Percentiles rank a stretch among this genome's conserved stretches.
These are phyloP conservation scores for Cyphomyrus discorhynchus DNA, from an alignment of 2,113 vertebrate species.

Conservation along the genomic window DNA sequence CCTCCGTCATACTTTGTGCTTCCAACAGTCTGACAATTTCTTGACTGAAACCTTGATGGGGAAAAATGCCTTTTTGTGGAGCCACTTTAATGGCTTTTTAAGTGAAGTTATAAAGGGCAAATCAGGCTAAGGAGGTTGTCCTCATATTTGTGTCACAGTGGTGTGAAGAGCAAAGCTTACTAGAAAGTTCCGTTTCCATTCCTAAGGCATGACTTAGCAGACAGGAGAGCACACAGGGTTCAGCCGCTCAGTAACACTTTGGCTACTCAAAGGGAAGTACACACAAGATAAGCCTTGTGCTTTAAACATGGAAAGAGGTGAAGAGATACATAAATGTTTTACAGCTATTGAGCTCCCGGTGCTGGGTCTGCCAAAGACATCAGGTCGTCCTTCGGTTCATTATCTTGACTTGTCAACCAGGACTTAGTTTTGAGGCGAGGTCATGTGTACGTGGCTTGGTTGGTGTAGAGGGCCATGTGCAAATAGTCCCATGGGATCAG, in stretches of 20 bases:
- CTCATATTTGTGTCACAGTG: neutral
- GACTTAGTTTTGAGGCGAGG: neutral
- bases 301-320: neutral
- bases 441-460: neutral
- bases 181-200: neutral
- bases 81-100: neutral
- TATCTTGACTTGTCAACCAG: neutral
- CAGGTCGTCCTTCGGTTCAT: neutral
- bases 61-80: neutral
- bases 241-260: neutral
- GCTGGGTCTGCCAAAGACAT: neutral
- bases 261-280: neutral
- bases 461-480: neutral
- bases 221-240: neutral
- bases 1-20: neutral
- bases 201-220: neutral
- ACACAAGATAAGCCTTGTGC: neutral
- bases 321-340: neutral
- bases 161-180: neutral
- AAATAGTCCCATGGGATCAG: neutral
- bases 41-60: neutral
- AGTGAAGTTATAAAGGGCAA: neutral
- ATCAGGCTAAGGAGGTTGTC: neutral
- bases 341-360: neutral
- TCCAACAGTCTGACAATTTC: neutral